These are phyloP conservation scores for Austrofundulus limnaeus DNA, from an alignment of 2,113 vertebrate genomes.

Conservation along the genomic window DNA sequence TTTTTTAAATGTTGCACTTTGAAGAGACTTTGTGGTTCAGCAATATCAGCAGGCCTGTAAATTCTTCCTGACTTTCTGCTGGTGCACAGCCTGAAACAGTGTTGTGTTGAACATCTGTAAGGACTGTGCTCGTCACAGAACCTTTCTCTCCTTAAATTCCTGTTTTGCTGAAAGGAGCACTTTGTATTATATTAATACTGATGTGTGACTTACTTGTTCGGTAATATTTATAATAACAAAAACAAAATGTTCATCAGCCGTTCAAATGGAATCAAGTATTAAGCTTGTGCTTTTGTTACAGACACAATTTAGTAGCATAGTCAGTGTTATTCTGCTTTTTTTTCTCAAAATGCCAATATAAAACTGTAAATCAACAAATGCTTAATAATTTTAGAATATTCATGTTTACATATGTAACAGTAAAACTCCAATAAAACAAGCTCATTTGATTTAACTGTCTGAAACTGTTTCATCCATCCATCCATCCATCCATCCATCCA, in stretches of 20 bases:
- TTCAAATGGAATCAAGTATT: slow-evolving; percentile 67
- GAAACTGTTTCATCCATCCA: not conserved
- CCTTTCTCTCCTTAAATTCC: slow-evolving; percentile 52
- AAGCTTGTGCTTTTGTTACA: slow-evolving; percentile 68
- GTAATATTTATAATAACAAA: slow-evolving; percentile 71
- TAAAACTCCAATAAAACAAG: slow-evolving; percentile 74
- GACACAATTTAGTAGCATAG: slow-evolving; percentile 78
- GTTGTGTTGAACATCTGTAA: slow-evolving; percentile 59
- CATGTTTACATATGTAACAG: slow-evolving; percentile 76
- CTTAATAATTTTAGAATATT: slow-evolving; percentile 65
- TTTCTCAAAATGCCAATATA: slow-evolving; percentile 40
- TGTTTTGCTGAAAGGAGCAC: slow-evolving; percentile 66
- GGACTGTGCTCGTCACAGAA: slow-evolving; percentile 60
- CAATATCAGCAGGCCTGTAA: slow-evolving; percentile 59
- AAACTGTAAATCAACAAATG: slow-evolving; percentile 47
- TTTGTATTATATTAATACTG: slow-evolving; percentile 80
- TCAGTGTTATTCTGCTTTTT: slow-evolving; percentile 70
- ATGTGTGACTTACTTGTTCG: slow-evolving; percentile 69
- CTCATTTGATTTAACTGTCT: slow-evolving; percentile 47
- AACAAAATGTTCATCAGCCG: slow-evolving; percentile 55
- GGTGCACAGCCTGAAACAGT: slow-evolving; percentile 36
- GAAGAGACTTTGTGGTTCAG: slow-evolving; percentile 57
- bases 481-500: too few species aligned
- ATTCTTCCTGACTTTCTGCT: slow-evolving; percentile 41
- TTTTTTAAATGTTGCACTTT: slow-evolving; percentile 67